Evolutionary conservation across 2,888 invertebrate genomes (phyloP), one percentile per base, ranked within the genome.

Genomic region (Dendrolimus houi): DNA sequence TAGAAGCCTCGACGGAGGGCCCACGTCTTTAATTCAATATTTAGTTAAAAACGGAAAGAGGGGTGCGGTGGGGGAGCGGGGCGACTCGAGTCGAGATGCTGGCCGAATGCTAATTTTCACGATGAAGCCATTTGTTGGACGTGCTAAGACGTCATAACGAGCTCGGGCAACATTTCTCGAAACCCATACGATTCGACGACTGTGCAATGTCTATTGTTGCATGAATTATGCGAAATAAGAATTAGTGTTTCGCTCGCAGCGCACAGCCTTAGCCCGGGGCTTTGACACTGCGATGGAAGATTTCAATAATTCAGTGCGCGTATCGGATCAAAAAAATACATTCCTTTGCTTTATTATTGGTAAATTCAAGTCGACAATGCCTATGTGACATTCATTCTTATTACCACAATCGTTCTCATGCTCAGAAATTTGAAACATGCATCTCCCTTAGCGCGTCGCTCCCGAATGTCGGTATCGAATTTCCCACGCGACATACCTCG

Each of bases 91-190:
- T 58, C 62, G 68, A 73, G 82, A 83, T 82, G 86, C 84, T 81
- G 80, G 62, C 74, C 81, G 87, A 86, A 88, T 88, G 81, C 86
- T 86, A 87, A 88, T 88, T 83, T 84, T 71, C 79, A 82, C 87
- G 80, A 87, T 87, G 85, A 83, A 86, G 86, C 83, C 85, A 87
- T 88, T 82, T 73, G 75, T 70, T 67, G 79, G 70, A 87, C 87
- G 88, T 87, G 87, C 77, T 67, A 63, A 69, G 85, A 65, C 71
- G 71, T 63, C 76, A 66, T 78, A 86, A 87, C 79, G 82, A 87
- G 72, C 74, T 63, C 65, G 64, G 72, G 70, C 71, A 69, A 75
- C 75, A 81, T 78, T 87, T 86, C 85, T 83, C 74, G 75, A 84
- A 87, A 87, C 71, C 70, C 71, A 80, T 80, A 75, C 72, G 72